These are phyloP conservation scores for Babyrousa celebensis DNA, from an alignment of 2,797 vertebrate genomes.

Conservation along the genomic window DNA sequence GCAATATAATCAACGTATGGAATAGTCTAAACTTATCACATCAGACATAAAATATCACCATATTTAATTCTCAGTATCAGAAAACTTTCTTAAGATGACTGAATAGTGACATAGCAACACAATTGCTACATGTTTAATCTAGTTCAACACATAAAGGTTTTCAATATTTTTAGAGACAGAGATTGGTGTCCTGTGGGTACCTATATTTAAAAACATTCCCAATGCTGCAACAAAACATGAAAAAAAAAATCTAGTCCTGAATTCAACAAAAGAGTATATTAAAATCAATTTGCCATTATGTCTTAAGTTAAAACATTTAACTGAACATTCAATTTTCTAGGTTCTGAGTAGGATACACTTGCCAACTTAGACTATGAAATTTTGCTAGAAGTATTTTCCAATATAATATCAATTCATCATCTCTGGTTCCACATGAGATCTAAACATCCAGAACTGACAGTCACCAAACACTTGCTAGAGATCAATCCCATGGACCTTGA, in stretches of 20 bases:
- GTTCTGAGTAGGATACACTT: background rate
- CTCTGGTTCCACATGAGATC: background rate
- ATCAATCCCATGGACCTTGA: background rate
- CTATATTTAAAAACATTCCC: background rate
- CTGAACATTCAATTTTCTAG: constrained; percentile 7
- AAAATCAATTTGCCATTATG: background rate
- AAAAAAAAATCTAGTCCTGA: constrained; percentile 14
- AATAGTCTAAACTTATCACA: background rate
- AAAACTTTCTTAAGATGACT: constrained; percentile 49
- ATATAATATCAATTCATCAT: background rate
- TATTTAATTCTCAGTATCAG: background rate
- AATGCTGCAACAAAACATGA: background rate
- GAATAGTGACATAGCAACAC: background rate
- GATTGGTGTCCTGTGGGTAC: background rate
- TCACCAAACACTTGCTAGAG: background rate
- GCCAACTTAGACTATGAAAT: background rate
- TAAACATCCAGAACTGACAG: constrained; percentile 18
- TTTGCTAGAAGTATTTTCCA: background rate
- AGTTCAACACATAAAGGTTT: background rate
- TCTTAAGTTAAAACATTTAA: constrained; percentile 26
- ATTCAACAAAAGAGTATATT: background rate
- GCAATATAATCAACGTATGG: background rate
- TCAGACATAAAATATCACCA: background rate
- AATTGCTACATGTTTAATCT: background rate
- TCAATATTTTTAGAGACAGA: background rate